Evolutionary conservation across 2,888 invertebrate species (phyloP), one percentile per base, ranked within the genome.

Genomic region (Ornithoptera priamus): DNA sequence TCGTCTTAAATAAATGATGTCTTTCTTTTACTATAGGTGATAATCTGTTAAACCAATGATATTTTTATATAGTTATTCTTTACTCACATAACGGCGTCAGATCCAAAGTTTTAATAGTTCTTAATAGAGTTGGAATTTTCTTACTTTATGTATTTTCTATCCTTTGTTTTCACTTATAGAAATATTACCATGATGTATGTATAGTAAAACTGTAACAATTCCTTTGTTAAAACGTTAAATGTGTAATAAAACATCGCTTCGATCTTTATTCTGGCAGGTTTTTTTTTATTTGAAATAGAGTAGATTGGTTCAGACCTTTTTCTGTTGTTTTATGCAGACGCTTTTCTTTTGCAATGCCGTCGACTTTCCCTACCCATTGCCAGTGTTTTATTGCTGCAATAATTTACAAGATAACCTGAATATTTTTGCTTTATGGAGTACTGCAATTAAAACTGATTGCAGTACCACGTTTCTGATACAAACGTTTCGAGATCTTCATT

Each of bases 301-400:
- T 42, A 60, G 69, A 69, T 69, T 65, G 65, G 56, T 60, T 65
- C 60, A 69, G 39, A 61, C 65, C 63, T 69, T 60, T 69, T 64
- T 69, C 69, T 65, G 53, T 62, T 66, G 62, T 62, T 57, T 57
- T 62, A 50, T 61, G 30, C 62, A 39, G 56, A 58, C n/a, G 60
- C 24, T 65, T 69, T 65, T 69, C 62, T 69, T 69, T 65, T 65
- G 62, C 50, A 57, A 39, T 50, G n/a, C 57, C 30, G n/a, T 50
- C 30, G 65, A 62, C 69, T 69, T 62, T 69, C 65, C 65, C 62
- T 65, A 65, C 65, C 46, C 20, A 61, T 62, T 66, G 62, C 57
- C 62, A 62, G 56, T 66, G 65, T 69, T 69, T 56, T 68, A 64
- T 69, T 65, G 58, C 65, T 58, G 65, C 36, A 22, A 65, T 69